A percentile compares a stretch with the other conserved stretches of the same genome.
Conservation (phyloP, 2,888 invertebrate species). For the Allolobophora icterica region DNA sequence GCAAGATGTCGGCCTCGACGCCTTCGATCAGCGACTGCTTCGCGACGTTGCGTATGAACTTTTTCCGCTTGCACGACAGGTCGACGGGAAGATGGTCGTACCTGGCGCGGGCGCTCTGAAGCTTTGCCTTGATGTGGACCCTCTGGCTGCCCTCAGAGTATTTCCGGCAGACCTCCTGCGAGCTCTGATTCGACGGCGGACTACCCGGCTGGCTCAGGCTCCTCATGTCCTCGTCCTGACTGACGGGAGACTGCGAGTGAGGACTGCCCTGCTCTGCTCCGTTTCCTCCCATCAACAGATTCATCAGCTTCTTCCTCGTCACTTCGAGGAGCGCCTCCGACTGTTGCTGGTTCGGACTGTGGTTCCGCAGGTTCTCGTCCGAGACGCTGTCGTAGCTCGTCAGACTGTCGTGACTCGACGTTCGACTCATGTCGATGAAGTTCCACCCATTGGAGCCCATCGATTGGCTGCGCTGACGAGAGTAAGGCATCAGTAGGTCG, state of each 20-base stretch:
- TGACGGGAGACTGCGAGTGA: background rate
- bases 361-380: background rate
- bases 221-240: slow-evolving; percentile 13
- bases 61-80: slow-evolving; percentile 24
- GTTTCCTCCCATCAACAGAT: slow-evolving; percentile 29
- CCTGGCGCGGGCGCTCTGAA: slow-evolving; percentile 25
- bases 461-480: slow-evolving; percentile 34
- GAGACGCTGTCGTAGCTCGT: slow-evolving; percentile 36
- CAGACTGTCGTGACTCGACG: slow-evolving; percentile 37
- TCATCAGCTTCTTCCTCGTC: slow-evolving; percentile 18
- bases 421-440: slow-evolving; percentile 24
- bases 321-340: slow-evolving; percentile 19
- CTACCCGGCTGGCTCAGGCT: slow-evolving; percentile 33
- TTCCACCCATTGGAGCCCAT: slow-evolving; percentile 31
- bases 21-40: slow-evolving; percentile 4
- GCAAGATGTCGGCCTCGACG: background rate
- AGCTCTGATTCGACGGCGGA: background rate
- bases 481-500: slow-evolving; percentile 29
- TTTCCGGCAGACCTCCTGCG: slow-evolving; percentile 22
- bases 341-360: slow-evolving; percentile 9
- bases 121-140: slow-evolving; percentile 24
- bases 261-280: background rate
- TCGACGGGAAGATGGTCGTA: slow-evolving; percentile 30
- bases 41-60: background rate
- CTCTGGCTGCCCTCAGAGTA: slow-evolving; percentile 36